Conservation (phyloP, 2,888 invertebrate genomes). For the Furcula furcula region DNA sequence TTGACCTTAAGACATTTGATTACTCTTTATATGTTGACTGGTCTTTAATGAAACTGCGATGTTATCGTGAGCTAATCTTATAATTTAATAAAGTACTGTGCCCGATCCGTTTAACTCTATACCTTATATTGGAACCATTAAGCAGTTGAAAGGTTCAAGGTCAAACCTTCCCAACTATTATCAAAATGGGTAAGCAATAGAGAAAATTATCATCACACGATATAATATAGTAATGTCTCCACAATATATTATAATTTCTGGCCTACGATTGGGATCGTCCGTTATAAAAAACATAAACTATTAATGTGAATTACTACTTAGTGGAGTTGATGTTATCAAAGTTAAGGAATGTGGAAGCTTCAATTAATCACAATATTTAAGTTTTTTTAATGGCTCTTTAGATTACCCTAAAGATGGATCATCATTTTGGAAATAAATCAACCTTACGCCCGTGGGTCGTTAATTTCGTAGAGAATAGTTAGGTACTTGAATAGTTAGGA, state of each 20-base stretch:
- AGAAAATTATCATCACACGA: constrained; percentile 35
- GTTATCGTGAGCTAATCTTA: constrained; percentile 36
- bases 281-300: constrained; percentile 26
- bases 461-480: no score
- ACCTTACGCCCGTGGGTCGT: no score
- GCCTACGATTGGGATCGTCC: constrained; percentile 15
- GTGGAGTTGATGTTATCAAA: constrained; percentile 4
- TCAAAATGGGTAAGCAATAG: constrained; percentile 36
- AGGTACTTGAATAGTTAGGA: no score
- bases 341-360: constrained; percentile 4
- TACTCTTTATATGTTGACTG: constrained; percentile 37
- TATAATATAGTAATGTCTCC: constrained; percentile 29
- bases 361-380: constrained; percentile 7
- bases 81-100: constrained; percentile 46
- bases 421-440: no score
- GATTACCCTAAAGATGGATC: no score
- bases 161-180: constrained; percentile 40
- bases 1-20: constrained; percentile 40
- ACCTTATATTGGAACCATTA: constrained; percentile 34
- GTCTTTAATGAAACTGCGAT: constrained; percentile 39
- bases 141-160: constrained; percentile 44
- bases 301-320: constrained; percentile 4
- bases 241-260: constrained; percentile 45
- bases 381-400: no score
- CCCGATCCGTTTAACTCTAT: constrained; percentile 34